Percentiles rank a stretch among this genome's conserved stretches.
Conservation (phyloP, 1,140 invertebrate species). For the Drosophila pruinosa region DNA sequence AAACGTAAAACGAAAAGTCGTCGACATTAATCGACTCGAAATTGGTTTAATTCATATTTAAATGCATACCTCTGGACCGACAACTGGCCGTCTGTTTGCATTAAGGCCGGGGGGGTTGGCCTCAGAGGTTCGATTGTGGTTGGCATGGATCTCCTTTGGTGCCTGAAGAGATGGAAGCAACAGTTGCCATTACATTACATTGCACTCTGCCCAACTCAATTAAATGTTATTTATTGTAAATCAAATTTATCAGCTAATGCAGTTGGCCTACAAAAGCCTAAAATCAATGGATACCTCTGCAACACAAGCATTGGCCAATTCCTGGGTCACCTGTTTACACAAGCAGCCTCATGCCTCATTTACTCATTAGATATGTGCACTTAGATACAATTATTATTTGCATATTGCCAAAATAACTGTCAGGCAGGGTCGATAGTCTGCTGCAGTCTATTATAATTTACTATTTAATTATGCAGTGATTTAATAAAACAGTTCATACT, state of each 20-base stretch:
- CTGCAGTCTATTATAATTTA: conserved; percentile 1
- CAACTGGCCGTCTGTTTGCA: conserved; percentile 36
- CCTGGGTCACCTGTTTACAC: neutral
- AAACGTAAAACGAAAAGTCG: conserved; percentile 56
- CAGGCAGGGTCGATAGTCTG: conserved; percentile 12
- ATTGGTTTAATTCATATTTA: conserved; percentile 80
- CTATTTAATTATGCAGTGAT: conserved; percentile 32
- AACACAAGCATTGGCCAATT: neutral
- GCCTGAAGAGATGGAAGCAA: conserved; percentile 35
- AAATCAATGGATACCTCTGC: neutral
- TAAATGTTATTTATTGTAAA: conserved; percentile 71
- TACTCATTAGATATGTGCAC: neutral
- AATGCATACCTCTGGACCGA: conserved; percentile 47
- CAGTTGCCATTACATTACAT: conserved; percentile 48
- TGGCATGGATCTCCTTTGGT: neutral
- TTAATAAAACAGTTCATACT: neutral
- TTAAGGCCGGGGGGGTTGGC: neutral
- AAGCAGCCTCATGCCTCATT: neutral
- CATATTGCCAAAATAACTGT: conserved; percentile 36
- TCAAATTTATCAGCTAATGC: conserved; percentile 55
- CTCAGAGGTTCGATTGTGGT: neutral
- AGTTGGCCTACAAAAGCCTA: conserved; percentile 5
- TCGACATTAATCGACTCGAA: conserved; percentile 77
- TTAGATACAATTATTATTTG: conserved; percentile 44
- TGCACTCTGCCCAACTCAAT: conserved; percentile 52